Evolutionary conservation across 2,888 invertebrate species (phyloP), one percentile per base, ranked within the genome.

Genomic region (Oxyscelio sp.): DNA sequence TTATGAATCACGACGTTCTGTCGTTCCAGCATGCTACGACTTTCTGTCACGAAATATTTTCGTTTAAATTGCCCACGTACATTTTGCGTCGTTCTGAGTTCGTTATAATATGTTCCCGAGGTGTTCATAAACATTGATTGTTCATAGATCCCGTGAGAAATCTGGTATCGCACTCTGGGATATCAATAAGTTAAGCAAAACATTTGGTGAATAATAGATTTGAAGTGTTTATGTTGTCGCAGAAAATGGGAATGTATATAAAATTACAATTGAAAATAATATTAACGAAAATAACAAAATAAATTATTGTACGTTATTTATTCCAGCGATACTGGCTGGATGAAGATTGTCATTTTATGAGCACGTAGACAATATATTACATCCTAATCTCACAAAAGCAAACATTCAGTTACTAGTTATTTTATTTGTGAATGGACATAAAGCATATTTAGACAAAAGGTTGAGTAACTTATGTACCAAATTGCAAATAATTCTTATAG

Each of bases 271-370:
- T n/a, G n/a, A n/a, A n/a, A n/a, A n/a, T n/a, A n/a, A n/a, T n/a
- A n/a, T n/a, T n/a, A n/a, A n/a, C n/a, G n/a, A n/a, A n/a, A n/a
- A n/a, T n/a, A n/a, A n/a, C n/a, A n/a, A n/a, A n/a, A n/a, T n/a
- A n/a, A n/a, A n/a, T n/a, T n/a, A n/a, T n/a, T n/a, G n/a, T n/a
- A n/a, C n/a, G n/a, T n/a, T n/a, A n/a, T n/a, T n/a, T n/a, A n/a
- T n/a, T 84, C 81, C 6, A 91, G 91, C 34, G 93, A 94, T 9
- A 92, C 89, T 66, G 94, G 94, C 3, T 94, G 94, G 94, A 94
- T 94, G 94, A 93, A 91, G 22, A 59, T 90, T 0, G 93, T 27
- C 93, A 9, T 94, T 94, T 84, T 90, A 89, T 75, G 92, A 94
- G 63, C 94, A 94, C 71, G 91, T 94, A 22, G 85, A 89, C 22